Evolutionary conservation across 30 jellyfish, hydroid and myxozoan genomes (phyloP).

Genomic region (Phacellophora camtschatica): DNA sequence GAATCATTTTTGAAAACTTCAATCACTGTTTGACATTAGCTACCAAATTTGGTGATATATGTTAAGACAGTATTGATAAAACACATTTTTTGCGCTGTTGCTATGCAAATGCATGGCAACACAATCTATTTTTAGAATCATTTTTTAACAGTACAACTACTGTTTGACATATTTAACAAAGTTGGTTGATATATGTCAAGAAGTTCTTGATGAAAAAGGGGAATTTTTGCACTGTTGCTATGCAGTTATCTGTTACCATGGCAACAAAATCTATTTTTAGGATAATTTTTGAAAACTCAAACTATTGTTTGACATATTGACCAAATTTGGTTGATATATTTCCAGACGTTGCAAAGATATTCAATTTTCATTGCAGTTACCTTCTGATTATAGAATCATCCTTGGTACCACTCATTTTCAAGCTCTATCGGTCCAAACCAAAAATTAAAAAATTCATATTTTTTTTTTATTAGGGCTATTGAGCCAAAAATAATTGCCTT

Average conservation of each 20-base stretch:
- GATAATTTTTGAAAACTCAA: not conserved
- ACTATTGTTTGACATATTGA: not conserved
- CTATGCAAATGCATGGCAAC: not conserved
- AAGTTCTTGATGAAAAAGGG: not conserved
- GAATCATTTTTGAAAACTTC: not conserved
- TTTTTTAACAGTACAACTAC: not conserved
- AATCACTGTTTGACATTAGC: not conserved
- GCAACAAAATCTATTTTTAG: conserved; percentile 5
- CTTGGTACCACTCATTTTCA: not conserved
- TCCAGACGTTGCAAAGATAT: not conserved
- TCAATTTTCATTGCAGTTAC: not conserved
- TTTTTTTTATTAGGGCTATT: too few relatives aligned
- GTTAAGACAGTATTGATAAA: too few relatives aligned
- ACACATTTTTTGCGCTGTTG: not conserved
- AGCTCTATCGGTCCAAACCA: too few relatives aligned
- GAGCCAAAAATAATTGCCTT: too few relatives aligned
- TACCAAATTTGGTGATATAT: too few relatives aligned
- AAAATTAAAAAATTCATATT: too few relatives aligned
- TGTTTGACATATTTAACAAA: not conserved
- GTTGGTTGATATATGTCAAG: not conserved
- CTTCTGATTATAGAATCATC: not conserved
- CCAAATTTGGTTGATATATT: not conserved
- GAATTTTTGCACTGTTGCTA: not conserved
- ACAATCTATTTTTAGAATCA: not conserved
- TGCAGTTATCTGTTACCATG: not conserved